These are phyloP conservation scores for Pangasius mekongensis DNA, from an alignment of 2,797 vertebrate genomes.

Conservation along the genomic window DNA sequence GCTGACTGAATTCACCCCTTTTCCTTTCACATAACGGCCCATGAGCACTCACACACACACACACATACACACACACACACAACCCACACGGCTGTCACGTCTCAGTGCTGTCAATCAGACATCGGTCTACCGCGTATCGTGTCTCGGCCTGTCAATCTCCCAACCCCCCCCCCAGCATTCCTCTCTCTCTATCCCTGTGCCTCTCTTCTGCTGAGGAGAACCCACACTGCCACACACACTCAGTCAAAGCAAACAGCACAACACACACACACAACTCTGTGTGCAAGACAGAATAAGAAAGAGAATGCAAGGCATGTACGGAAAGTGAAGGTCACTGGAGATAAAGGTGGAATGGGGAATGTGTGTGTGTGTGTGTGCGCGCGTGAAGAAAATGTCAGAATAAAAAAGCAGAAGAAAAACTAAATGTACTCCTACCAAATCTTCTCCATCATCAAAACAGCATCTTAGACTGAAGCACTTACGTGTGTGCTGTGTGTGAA, in stretches of 20 bases:
- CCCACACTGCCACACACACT: not conserved
- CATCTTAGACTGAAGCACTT: slow-evolving; percentile 30
- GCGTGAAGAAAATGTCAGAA: slow-evolving; percentile 24
- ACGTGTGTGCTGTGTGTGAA: not conserved
- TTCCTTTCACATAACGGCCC: not conserved
- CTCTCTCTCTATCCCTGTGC: slow-evolving; percentile 20
- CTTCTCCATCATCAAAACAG: slow-evolving; percentile 49
- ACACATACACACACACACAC: not conserved
- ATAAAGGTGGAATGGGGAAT: slow-evolving; percentile 36
- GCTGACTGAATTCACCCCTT: slow-evolving; percentile 11
- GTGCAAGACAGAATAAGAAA: slow-evolving; percentile 12
- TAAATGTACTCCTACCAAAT: not conserved
- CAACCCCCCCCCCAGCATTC: slow-evolving; percentile 19
- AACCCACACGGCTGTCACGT: slow-evolving; percentile 30
- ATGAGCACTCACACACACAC: not conserved
- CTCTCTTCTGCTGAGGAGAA: slow-evolving; percentile 7
- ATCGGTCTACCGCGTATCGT: slow-evolving; percentile 40
- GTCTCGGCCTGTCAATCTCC: slow-evolving; percentile 50
- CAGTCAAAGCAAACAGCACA: slow-evolving; percentile 23
- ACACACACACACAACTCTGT: slow-evolving; percentile 18
- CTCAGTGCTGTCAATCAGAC: slow-evolving; percentile 49
- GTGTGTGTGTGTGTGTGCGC: not conserved
- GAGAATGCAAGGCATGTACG: slow-evolving; percentile 38
- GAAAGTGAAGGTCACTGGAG: slow-evolving; percentile 58
- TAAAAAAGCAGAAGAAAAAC: slow-evolving; percentile 15